Base-by-base conservation (phyloP, 2,888 invertebrate species). In the Cephus spinipes region DNA sequence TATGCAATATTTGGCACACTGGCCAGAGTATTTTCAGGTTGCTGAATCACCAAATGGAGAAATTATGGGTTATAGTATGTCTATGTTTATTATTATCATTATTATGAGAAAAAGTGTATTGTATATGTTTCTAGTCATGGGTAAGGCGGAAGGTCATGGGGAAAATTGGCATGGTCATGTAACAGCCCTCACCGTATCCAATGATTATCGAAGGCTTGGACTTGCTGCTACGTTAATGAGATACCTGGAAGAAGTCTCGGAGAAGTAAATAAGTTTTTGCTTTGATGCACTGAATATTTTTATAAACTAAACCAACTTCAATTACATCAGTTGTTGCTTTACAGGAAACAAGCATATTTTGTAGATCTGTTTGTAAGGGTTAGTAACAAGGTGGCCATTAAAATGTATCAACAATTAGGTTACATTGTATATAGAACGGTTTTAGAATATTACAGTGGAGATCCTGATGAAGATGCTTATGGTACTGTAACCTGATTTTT, bases 101-200 rank as follows among this genome's bases (percentile, higher is more conserved):
- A 40, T 74, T 31, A 68, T 35, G 6, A 68, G n/a, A 32, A 23
- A 30, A 74, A 35, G 4, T 76, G 55, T 77, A 31, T 33, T 23
- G 32, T 31, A 40, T n/a, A 9, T 69, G 55, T 85, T 92, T 94
- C 82, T 89, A 99, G 98, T 99, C 77, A 99, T 99, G 99, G 99
- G 99, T 68, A 99, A 99, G 93, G 97, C 98, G 0, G 99, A 99
- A 93, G 99, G 99, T 0, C 95, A 95, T 84, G 96, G 96, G 76
- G 98, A 98, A 85, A 96, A 98, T 89, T 99, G 98, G 98, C 99
- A 99, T 93, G 99, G 99, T 0, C 99, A 99, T 93, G 99, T 99
- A 12, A 99, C 99, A 73, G 99, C 99, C 2, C 93, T 99, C 68
- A 98, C 98, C 11, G 98, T 99, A 2, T 97, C 98, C 6, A 98